A percentile compares a stretch with the other conserved stretches of the same genome.
phyloP scores from a whole-genome alignment of 2,113 vertebrate genomes.

The Theristicus caerulescens region DNA sequence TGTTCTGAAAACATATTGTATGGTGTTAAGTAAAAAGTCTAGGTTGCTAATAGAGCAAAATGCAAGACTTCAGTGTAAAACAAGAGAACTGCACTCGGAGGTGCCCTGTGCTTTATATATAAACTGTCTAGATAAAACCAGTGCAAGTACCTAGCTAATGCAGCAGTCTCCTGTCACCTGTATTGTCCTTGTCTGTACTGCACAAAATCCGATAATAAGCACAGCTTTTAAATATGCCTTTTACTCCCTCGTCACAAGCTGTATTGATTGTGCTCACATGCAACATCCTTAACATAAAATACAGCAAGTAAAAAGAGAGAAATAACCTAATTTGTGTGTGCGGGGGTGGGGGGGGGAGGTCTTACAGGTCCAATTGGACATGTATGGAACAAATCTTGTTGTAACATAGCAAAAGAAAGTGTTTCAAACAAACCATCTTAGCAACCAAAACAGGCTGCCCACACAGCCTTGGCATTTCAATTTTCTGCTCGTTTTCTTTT shows the following conservation, averaged over 20 bases:
- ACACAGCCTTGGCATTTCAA: not conserved
- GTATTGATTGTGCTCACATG: not conserved
- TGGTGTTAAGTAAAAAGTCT: constrained; percentile 27
- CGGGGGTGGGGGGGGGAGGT: not conserved
- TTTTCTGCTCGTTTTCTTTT: constrained; percentile 41
- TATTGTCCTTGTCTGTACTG: not conserved
- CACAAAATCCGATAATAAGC: not conserved
- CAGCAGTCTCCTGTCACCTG: not conserved
- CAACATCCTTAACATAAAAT: not conserved
- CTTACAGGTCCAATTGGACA: not conserved
- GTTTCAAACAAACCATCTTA: not conserved
- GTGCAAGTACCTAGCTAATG: not conserved
- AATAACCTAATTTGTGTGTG: not conserved
- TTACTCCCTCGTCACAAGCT: not conserved
- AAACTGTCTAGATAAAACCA: not conserved
- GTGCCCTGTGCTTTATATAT: not conserved
- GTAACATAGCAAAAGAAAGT: not conserved
- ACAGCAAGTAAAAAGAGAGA: not conserved
- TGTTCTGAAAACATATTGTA: constrained; percentile 19
- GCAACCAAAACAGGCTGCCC: not conserved
- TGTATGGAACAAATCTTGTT: not conserved
- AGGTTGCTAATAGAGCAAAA: constrained; percentile 35
- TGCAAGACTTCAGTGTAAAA: constrained; percentile 27
- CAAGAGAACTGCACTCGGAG: not conserved
- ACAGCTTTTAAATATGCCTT: not conserved